phyloP scores from a whole-genome alignment of 2,797 vertebrate genomes.

The Rhinogobio ventralis region DNA sequence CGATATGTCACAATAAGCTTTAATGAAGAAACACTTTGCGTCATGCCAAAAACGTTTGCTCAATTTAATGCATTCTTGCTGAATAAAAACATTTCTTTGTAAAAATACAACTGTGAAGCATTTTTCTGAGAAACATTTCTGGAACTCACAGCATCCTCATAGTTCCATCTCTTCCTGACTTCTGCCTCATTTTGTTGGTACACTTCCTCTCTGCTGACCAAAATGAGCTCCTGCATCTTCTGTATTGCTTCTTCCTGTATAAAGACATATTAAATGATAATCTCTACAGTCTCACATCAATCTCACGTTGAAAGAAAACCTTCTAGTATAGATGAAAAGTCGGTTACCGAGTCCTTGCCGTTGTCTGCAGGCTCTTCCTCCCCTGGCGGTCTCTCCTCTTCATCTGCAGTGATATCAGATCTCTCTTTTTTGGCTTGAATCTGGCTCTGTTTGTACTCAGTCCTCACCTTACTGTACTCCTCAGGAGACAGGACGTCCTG shows the following conservation, averaged over 20 bases:
- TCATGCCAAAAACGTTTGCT: neutral
- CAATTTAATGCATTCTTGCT: neutral
- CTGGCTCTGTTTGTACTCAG: slow-evolving; percentile 76
- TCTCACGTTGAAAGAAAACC: neutral
- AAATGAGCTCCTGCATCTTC: slow-evolving; percentile 80
- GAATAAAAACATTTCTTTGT: neutral
- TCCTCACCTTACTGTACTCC: slow-evolving; percentile 79
- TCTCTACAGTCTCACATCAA: neutral
- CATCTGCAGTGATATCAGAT: slow-evolving; percentile 67
- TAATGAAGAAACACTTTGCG: neutral
- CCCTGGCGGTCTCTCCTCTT: slow-evolving; percentile 79
- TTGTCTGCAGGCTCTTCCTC: slow-evolving; percentile 79
- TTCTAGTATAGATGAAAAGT: neutral
- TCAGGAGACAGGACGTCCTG: slow-evolving; percentile 76
- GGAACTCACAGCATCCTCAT: slow-evolving; percentile 81
- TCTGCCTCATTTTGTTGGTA: slow-evolving; percentile 82
- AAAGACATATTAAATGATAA: slow-evolving; percentile 8
- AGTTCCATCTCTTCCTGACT: slow-evolving; percentile 84
- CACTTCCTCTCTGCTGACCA: slow-evolving; percentile 77
- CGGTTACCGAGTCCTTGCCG: slow-evolving; percentile 68
- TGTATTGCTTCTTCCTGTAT: slow-evolving; percentile 79
- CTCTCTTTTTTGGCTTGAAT: slow-evolving; percentile 77
- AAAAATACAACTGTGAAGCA: neutral
- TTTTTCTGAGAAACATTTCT: neutral
- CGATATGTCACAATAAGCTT: neutral